Conservation (phyloP, 2,888 invertebrate species). For the Orchesella flavescens region DNA sequence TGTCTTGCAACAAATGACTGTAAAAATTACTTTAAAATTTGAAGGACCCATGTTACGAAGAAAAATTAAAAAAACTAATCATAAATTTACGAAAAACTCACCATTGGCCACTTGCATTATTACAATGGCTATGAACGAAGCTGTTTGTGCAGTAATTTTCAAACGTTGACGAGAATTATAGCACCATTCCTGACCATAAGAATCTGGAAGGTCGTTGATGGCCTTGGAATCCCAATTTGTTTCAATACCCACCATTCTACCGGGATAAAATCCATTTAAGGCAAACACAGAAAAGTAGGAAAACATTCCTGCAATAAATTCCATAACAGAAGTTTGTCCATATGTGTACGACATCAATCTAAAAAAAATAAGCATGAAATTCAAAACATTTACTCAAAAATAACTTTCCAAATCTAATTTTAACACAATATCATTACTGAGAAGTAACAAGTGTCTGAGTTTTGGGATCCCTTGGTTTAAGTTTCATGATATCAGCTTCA, state of each 20-base stretch:
- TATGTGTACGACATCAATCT: constrained; percentile 71
- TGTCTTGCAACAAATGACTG: constrained; percentile 71
- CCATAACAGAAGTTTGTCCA: constrained; percentile 70
- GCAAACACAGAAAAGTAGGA: constrained; percentile 70
- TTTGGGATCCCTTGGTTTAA: constrained; percentile 79
- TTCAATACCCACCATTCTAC: constrained; percentile 68
- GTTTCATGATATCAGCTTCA: constrained; percentile 84
- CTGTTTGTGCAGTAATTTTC: constrained; percentile 68
- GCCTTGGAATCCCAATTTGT: constrained; percentile 66
- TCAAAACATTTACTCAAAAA: neutral
- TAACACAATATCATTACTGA: constrained; percentile 48
- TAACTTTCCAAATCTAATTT: constrained; percentile 10
- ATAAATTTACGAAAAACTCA: no score
- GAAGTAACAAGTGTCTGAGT: constrained; percentile 81
- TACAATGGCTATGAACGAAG: constrained; percentile 70
- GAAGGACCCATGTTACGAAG: no score
- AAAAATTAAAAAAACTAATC: no score
- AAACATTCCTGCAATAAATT: constrained; percentile 74
- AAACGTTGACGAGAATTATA: constrained; percentile 60
- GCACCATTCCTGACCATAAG: constrained; percentile 70
- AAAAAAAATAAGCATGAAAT: constrained; percentile 19
- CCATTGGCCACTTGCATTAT: constrained; percentile 70
- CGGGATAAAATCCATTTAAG: constrained; percentile 69
- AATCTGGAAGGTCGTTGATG: constrained; percentile 69
- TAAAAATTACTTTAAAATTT: no score